Percentiles rank a stretch among this genome's conserved stretches.
Conservation (phyloP, 2,888 invertebrate species). For the Eucriotettix oculatus region DNA sequence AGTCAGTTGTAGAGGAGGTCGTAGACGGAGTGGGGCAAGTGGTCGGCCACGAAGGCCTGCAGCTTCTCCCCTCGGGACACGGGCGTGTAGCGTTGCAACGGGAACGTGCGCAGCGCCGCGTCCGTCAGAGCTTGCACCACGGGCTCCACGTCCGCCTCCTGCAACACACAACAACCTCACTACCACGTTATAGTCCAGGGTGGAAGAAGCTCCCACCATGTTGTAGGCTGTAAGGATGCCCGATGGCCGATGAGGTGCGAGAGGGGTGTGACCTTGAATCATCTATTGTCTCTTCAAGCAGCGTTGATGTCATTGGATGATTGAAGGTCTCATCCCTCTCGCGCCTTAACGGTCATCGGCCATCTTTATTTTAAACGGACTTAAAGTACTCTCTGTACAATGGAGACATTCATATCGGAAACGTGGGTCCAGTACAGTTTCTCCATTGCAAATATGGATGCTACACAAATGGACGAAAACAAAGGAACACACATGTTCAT, state of each 20-base stretch:
- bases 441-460: too few relatives aligned
- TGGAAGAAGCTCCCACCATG: background rate
- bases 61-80: constrained; percentile 62
- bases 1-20: constrained; percentile 45
- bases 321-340: too few relatives aligned
- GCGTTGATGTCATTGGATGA: background rate
- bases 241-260: background rate
- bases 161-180: constrained; percentile 15
- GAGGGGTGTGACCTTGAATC: too few relatives aligned
- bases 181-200: background rate
- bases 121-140: constrained; percentile 61
- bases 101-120: constrained; percentile 65
- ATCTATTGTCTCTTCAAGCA: too few relatives aligned
- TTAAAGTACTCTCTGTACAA: too few relatives aligned
- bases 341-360: too few relatives aligned
- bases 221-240: background rate
- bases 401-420: too few relatives aligned
- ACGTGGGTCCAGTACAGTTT: too few relatives aligned
- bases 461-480: too few relatives aligned
- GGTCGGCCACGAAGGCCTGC: constrained; percentile 63
- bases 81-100: constrained; percentile 67
- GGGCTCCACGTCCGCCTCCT: constrained; percentile 62
- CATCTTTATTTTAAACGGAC: too few relatives aligned
- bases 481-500: too few relatives aligned
- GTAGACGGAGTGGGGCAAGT: constrained; percentile 64